Base-by-base conservation (phyloP, 2,797 vertebrate species). In the Acipenser oxyrinchus region DNA sequence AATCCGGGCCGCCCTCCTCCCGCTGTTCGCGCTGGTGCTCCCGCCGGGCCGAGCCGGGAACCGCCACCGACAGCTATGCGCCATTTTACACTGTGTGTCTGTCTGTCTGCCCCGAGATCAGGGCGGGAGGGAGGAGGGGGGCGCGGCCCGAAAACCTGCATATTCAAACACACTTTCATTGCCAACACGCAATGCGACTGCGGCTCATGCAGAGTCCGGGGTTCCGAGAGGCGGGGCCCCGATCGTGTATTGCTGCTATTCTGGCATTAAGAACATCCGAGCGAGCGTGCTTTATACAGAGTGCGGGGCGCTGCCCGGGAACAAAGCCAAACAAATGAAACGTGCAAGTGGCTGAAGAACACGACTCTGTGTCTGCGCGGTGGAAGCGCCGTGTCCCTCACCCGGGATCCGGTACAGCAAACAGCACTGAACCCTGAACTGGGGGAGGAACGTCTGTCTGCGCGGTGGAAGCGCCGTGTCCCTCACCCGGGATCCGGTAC, bases 31-130 rank as follows among this genome's bases (percentile, higher is more conserved):
- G 86, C 86, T 88, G 86, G 86, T 92, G 87, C 93, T 94, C 90
- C 93, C 95, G 93, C 95, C 94, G 92, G 96, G 96, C 89, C 96
- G 95, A 91, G 95, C 95, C 78, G 96, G 96, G 94, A 97, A 98
- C 89, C 96, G 96, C 94, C 95, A 98, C 94, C 96, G 94, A 97
- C 95, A 97, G 94, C 95, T 98, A 95, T 98, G 95, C 96, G 96
- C 96, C 95, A 97, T 98, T 96, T 98, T 93, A 96, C 92, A 91
- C 92, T 93, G 93, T 94, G n/a, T n/a, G n/a, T n/a, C n/a, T n/a
- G 94, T 85, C 89, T 93, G 93, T 92, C 91, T 92, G 92, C 91
- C 91, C 93, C 93, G 88, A 91, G 93, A 93, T 94, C 94, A 88
- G 91, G 91, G 90, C 89, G 79, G 87, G n/a, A n/a, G n/a, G n/a